Conservation (phyloP, 2,113 vertebrate species). For the Calonectris borealis region DNA sequence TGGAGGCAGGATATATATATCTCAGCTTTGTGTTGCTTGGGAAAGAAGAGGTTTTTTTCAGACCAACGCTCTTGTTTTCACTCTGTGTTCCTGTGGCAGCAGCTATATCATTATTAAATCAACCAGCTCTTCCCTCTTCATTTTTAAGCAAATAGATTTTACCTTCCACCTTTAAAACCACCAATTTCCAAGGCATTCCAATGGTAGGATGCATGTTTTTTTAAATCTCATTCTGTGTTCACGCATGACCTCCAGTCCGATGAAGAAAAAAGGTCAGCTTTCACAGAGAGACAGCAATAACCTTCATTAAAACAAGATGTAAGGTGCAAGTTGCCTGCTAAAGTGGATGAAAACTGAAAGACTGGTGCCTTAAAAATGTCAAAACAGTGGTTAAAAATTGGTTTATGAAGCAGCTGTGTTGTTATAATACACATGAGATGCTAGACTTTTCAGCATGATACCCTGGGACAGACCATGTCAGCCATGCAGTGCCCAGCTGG, state of each 20-base stretch:
- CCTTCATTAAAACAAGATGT: neutral
- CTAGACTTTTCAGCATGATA: neutral
- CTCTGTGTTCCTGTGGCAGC: neutral
- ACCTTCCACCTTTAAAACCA: neutral
- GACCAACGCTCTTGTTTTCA: neutral
- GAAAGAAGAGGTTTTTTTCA: neutral
- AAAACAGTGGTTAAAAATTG: neutral
- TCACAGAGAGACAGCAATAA: neutral
- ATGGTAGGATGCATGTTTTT: neutral
- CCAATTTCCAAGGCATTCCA: neutral
- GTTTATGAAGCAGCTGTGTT: constrained; percentile 1
- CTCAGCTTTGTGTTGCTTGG: neutral
- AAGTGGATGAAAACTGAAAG: neutral
- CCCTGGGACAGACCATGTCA: neutral
- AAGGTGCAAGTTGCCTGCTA: neutral
- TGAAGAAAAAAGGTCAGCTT: constrained; percentile 14
- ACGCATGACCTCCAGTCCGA: neutral
- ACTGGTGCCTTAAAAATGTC: neutral
- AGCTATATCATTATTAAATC: neutral
- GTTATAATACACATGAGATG: neutral
- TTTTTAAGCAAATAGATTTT: neutral
- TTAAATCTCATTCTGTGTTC: neutral
- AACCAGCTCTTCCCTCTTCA: neutral
- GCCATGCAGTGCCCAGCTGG: neutral
- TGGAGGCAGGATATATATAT: neutral